These are phyloP conservation scores for Coremacera marginata DNA, from an alignment of 2,888 invertebrate species.

Conservation along the genomic window DNA sequence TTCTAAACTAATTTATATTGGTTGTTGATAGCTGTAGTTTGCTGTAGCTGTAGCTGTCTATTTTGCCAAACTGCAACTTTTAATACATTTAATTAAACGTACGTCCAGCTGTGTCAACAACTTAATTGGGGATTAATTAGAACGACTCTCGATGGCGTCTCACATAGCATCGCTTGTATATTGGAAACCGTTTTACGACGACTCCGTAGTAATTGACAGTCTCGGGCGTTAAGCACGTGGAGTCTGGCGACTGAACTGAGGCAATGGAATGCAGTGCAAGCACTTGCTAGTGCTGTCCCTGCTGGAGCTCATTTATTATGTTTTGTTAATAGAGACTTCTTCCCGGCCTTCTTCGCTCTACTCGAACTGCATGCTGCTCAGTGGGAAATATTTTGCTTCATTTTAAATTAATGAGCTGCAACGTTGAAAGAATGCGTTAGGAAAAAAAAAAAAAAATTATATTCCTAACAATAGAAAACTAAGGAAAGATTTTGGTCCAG, in stretches of 20 bases:
- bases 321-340: neutral
- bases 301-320: slow-evolving; percentile 31
- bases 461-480: neutral
- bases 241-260: neutral
- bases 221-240: neutral
- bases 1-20: too few relatives aligned
- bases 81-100: slow-evolving; percentile 50
- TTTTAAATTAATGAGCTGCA: slow-evolving; percentile 18
- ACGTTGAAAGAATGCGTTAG: neutral
- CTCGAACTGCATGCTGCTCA: neutral
- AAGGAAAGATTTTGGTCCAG: too few relatives aligned
- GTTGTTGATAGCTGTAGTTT: neutral
- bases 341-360: neutral
- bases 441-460: neutral
- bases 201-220: slow-evolving; percentile 8
- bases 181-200: neutral
- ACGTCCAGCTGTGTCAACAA: slow-evolving; percentile 54
- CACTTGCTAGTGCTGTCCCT: slow-evolving; percentile 3
- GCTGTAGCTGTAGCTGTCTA: neutral
- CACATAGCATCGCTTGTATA: neutral
- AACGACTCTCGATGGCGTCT: slow-evolving; percentile 43
- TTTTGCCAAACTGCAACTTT: slow-evolving; percentile 16
- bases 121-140: slow-evolving; percentile 58
- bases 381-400: neutral
- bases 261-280: neutral